Evolutionary conservation across 2,888 invertebrate genomes (phyloP).

Genomic region (Hemaris fuciformis): DNA sequence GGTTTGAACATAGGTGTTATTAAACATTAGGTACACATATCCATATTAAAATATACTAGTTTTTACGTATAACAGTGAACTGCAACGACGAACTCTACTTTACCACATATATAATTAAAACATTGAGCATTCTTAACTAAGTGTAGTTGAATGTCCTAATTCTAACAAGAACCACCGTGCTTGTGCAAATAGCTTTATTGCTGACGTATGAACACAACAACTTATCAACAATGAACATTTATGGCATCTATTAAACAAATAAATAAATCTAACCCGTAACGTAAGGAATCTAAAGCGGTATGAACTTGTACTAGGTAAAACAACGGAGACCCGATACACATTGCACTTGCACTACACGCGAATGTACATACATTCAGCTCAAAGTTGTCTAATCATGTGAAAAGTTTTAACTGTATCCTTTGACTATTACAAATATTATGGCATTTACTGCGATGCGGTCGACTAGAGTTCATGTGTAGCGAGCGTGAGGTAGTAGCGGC

Average conservation of each 20-base stretch:
- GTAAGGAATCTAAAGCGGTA: constrained; percentile 52
- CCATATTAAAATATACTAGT: constrained; percentile 33
- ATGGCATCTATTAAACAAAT: constrained; percentile 72
- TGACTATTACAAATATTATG: constrained; percentile 29
- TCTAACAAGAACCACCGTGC: constrained; percentile 68
- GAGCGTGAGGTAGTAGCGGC: constrained; percentile 81
- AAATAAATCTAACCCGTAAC: constrained; percentile 67
- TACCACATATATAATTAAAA: constrained; percentile 52
- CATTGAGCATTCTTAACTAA: constrained; percentile 75
- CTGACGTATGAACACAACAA: constrained; percentile 63
- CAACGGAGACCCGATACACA: constrained; percentile 56
- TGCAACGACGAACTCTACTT: constrained; percentile 42
- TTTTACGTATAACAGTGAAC: constrained; percentile 55
- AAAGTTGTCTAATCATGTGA: constrained; percentile 19
- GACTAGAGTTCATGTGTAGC: constrained; percentile 76
- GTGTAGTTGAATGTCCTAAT: constrained; percentile 54
- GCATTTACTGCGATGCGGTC: constrained; percentile 60
- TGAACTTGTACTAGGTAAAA: constrained; percentile 44
- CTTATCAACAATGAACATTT: constrained; percentile 67
- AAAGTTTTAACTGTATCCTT: constrained; percentile 24
- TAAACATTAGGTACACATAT: neutral
- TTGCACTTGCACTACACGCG: constrained; percentile 37
- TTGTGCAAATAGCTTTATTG: constrained; percentile 61
- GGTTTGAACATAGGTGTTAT: neutral
- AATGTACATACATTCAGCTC: constrained; percentile 22